Evolutionary conservation across 1,140 invertebrate species (phyloP).

Genomic region (Himalopsyche phryganea): DNA sequence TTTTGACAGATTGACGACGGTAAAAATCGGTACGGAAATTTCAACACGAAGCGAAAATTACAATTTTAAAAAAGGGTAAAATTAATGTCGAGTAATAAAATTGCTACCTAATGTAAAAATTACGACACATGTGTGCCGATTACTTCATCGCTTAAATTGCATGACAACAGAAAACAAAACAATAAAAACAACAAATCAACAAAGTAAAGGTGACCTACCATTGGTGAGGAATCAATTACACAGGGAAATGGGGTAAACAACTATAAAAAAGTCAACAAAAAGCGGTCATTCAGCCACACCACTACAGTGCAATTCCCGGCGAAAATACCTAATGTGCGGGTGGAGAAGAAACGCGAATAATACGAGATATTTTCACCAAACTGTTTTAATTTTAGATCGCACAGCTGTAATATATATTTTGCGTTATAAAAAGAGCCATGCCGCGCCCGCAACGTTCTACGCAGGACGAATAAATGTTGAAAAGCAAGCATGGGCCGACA

Average conservation of each 20-base stretch:
- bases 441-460: constrained; percentile 11
- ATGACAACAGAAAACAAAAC: not conserved
- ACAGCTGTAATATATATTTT: constrained; percentile 13
- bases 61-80: too few relatives aligned
- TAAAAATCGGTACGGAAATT: too few relatives aligned
- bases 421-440: not conserved
- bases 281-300: not conserved
- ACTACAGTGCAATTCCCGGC: constrained; percentile 1
- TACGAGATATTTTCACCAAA: not conserved
- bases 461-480: constrained; percentile 3
- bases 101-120: too few relatives aligned
- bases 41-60: too few relatives aligned
- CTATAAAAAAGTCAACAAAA: constrained; percentile 11
- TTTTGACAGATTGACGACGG: too few relatives aligned
- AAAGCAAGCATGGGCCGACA: too few relatives aligned
- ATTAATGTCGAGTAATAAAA: too few relatives aligned
- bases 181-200: constrained; percentile 12
- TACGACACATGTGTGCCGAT: too few relatives aligned
- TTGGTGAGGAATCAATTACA: not conserved
- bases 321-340: constrained; percentile 11
- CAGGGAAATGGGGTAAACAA: not conserved
- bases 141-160: too few relatives aligned
- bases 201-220: too few relatives aligned
- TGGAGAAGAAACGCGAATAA: constrained; percentile 1
- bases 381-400: constrained; percentile 3